These are phyloP conservation scores for Tamias sibiricus DNA, from an alignment of 2,113 vertebrate species.

Conservation along the genomic window DNA sequence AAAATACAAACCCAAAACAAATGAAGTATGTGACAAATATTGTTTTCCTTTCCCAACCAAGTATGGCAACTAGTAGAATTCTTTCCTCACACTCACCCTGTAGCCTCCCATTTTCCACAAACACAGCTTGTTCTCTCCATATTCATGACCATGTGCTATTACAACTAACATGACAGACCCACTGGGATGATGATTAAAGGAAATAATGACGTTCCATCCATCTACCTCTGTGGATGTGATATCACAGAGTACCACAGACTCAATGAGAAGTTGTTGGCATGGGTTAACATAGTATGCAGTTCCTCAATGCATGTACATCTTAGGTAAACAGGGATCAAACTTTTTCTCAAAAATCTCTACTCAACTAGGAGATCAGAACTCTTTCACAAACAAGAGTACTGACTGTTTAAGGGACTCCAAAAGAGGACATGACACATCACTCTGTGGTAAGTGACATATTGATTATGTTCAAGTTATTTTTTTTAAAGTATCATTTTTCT, in stretches of 20 bases:
- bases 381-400: not conserved
- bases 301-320: not conserved
- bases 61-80: not conserved
- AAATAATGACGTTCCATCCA: not conserved
- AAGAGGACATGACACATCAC: not conserved
- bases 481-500: conserved; percentile 1
- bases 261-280: not conserved
- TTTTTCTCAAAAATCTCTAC: conserved; percentile 30
- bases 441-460: not conserved
- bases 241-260: not conserved
- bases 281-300: not conserved
- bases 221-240: not conserved
- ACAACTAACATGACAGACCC: not conserved
- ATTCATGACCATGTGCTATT: not conserved
- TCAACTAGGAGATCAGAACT: not conserved
- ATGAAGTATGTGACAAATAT: not conserved
- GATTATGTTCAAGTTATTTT: not conserved
- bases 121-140: not conserved
- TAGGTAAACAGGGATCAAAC: not conserved
- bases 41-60: not conserved
- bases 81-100: not conserved
- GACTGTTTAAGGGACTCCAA: not conserved
- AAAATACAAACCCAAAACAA: not conserved
- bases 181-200: not conserved
- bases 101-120: not conserved